Evolutionary conservation across 2,888 invertebrate species (phyloP).

Genomic region (Cenopis cana): DNA sequence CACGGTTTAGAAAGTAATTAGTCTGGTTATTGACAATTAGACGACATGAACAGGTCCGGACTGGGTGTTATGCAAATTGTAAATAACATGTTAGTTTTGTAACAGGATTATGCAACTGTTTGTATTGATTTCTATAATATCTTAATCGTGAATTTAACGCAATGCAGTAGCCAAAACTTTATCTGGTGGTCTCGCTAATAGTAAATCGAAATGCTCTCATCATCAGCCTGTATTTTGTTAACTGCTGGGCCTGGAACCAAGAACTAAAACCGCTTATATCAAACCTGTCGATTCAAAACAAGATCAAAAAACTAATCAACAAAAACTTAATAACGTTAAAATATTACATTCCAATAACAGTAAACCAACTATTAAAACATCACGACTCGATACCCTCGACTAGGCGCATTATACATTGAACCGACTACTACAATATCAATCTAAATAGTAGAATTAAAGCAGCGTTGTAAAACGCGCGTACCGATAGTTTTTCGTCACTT

Average conservation of each 20-base stretch:
- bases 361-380: conserved; percentile 22
- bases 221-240: no score
- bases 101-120: conserved; percentile 18
- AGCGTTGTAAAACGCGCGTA: background rate
- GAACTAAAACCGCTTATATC: no score
- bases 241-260: no score
- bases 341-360: conserved; percentile 22
- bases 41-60: conserved; percentile 10
- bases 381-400: conserved; percentile 21
- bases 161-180: no score
- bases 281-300: background rate
- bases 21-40: conserved; percentile 18
- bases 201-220: no score
- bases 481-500: conserved; percentile 23
- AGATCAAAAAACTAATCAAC: background rate
- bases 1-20: conserved; percentile 16
- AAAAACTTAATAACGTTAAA: conserved; percentile 20
- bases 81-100: conserved; percentile 13
- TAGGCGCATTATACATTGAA: conserved; percentile 14
- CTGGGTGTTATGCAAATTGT: conserved; percentile 14
- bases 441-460: background rate
- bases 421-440: background rate
- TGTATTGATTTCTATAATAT: no score
- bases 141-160: no score
- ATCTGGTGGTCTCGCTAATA: no score